phyloP scores from a whole-genome alignment of 1,140 invertebrate species.

The Ruditapes philippinarum region DNA sequence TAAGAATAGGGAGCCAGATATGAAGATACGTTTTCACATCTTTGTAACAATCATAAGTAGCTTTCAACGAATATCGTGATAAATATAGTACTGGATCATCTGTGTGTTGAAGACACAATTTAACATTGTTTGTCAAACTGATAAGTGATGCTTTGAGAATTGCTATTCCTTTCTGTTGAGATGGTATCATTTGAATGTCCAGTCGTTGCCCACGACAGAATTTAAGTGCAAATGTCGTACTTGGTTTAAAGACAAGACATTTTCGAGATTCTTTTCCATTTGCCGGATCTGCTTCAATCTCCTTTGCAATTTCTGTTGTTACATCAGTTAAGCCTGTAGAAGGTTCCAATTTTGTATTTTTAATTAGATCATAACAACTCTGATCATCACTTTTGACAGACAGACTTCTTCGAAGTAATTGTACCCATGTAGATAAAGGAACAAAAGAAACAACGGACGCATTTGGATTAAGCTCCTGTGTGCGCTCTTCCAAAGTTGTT shows the following conservation, averaged over 20 bases:
- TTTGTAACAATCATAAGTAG: conserved; percentile 30
- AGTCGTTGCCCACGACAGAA: conserved; percentile 69
- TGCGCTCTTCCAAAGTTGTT: too few species aligned
- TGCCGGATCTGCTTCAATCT: neutral
- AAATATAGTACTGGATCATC: conserved; percentile 69
- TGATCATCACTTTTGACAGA: too few species aligned
- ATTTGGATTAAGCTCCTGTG: too few species aligned
- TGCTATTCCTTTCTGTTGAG: conserved; percentile 56
- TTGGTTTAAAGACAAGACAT: neutral
- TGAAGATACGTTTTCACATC: conserved; percentile 52
- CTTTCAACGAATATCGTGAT: conserved; percentile 17
- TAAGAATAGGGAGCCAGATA: conserved; percentile 69
- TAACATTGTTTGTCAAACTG: conserved; percentile 69
- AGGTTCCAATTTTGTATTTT: conserved; percentile 14
- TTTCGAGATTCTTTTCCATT: conserved; percentile 22
- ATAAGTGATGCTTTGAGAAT: conserved; percentile 65
- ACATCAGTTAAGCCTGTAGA: conserved; percentile 13
- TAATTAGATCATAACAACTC: neutral
- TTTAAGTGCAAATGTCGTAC: conserved; percentile 57
- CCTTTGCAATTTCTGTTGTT: neutral
- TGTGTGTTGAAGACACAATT: conserved; percentile 70
- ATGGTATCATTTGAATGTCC: conserved; percentile 66
- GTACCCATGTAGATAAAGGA: too few species aligned
- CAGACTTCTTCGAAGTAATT: too few species aligned
- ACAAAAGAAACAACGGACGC: too few species aligned